These are phyloP conservation scores for Pseudomyrmex dendroicus DNA, from an alignment of 1,140 invertebrate species.

Conservation along the genomic window DNA sequence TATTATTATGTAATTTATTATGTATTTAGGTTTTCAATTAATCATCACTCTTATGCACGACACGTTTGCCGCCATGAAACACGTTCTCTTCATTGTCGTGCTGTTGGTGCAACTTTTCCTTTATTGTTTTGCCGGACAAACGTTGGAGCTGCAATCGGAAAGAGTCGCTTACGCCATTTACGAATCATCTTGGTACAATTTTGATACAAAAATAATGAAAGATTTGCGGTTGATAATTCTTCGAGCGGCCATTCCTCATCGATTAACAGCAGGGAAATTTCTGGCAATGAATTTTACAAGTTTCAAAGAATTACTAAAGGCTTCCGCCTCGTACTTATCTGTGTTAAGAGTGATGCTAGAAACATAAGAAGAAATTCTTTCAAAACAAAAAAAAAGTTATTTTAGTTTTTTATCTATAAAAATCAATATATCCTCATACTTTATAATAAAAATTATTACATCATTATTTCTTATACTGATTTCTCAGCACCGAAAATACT, in stretches of 20 bases:
- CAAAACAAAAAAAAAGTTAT: neutral
- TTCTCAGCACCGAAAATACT: too few species aligned
- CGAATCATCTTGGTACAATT: conserved; percentile 38
- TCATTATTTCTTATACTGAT: neutral
- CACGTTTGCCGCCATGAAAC: neutral
- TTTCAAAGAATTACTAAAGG: conserved; percentile 63
- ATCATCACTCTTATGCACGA: conserved; percentile 27
- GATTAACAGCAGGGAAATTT: conserved; percentile 49
- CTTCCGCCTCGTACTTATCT: conserved; percentile 58
- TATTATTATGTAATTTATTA: too few species aligned
- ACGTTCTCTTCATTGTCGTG: conserved; percentile 18
- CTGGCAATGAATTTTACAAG: conserved; percentile 54
- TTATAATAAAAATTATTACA: neutral
- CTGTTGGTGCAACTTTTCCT: conserved; percentile 30
- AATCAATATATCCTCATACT: neutral
- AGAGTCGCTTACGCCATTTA: conserved; percentile 44
- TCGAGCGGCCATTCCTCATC: conserved; percentile 1
- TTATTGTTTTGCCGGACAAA: conserved; percentile 38
- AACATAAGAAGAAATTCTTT: conserved; percentile 1
- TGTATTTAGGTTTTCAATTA: conserved; percentile 59
- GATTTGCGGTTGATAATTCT: conserved; percentile 39
- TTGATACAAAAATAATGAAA: conserved; percentile 14
- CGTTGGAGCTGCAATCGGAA: conserved; percentile 32
- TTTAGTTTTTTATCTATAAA: neutral
- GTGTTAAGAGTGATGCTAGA: conserved; percentile 54